Base-by-base conservation (phyloP, 2,888 invertebrate genomes). In the Agrochola circellaris region DNA sequence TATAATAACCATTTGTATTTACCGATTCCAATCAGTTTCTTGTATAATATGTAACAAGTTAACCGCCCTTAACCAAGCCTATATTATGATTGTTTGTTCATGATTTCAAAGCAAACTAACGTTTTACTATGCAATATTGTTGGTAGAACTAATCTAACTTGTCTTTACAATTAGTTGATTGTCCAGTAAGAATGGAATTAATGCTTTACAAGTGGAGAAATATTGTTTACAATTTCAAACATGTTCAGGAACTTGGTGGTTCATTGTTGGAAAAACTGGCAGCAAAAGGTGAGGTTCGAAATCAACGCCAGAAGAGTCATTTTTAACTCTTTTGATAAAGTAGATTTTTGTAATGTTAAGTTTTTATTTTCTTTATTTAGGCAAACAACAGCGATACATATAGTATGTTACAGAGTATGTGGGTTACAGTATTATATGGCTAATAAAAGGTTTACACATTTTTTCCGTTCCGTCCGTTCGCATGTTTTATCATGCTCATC, bases 121-220 rank as follows among this genome's bases (percentile, higher is more conserved):
- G 42, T 60, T 83, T 60, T 58, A 54, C 62, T 70, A 74, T 66
- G 66, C 83, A 83, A 84, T 75, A 66, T 54, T 73, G 68, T 83
- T 86, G 84, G 70, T 83, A 45, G 62, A 67, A 86, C 54, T 78
- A 84, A 86, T 83, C 70, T 64, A 73, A 71, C 67, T 75, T 77
- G 74, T 77, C 60, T 65, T 48, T 30, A 77, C 83, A 86, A 86
- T 86, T 83, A 86, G 71, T 72, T 56, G 72, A 72, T 77, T 84
- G 79, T 78, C 30, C 64, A 78, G 62, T 76, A 26, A 51, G 68
- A 82, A 85, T 75, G 15, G 69, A 85, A 62, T 38, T 0, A 83
- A 72, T 66, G 77, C 42, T 86, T 86, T 75, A 78, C 78, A 78
- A 64, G 34, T 60, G 17, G 23, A 54, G n/a, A 71, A 77, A 45